Percentiles rank a stretch among this genome's conserved stretches.
Conservation (phyloP, 23 tunicate species). For the Trididemnum clinides region DNA sequence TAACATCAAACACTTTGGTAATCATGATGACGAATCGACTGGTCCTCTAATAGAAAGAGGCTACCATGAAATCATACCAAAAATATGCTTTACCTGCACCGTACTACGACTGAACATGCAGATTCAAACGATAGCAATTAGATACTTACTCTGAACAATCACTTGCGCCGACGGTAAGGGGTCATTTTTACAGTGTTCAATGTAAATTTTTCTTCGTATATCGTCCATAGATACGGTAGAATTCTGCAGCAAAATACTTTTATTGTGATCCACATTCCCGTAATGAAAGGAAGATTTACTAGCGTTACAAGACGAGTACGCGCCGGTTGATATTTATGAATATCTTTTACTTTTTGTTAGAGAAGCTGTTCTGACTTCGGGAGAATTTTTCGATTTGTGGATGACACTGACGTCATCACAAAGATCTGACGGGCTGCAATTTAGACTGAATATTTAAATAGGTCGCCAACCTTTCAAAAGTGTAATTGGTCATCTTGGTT, state of each 20-base stretch:
- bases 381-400: neutral
- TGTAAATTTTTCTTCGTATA: neutral
- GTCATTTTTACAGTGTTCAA: slow-evolving; percentile 2
- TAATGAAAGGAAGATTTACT: neutral
- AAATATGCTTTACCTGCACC: too few species aligned
- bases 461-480: too few species aligned
- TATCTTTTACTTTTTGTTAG: neutral
- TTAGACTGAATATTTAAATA: too few species aligned
- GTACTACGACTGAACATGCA: too few species aligned
- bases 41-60: too few species aligned
- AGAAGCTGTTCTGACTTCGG: neutral
- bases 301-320: neutral
- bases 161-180: slow-evolving; percentile 33
- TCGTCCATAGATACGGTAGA: neutral
- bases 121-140: too few species aligned
- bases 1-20: too few species aligned
- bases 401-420: neutral
- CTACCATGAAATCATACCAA: too few species aligned
- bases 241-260: too few species aligned
- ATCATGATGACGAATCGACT: too few species aligned
- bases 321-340: neutral
- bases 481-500: too few species aligned
- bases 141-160: slow-evolving; percentile 28
- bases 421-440: too few species aligned
- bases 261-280: neutral